A percentile compares a stretch with the other conserved stretches of the same genome.
phyloP scores from a whole-genome alignment of 2,113 vertebrate genomes.

The Phodopus roborovskii region DNA sequence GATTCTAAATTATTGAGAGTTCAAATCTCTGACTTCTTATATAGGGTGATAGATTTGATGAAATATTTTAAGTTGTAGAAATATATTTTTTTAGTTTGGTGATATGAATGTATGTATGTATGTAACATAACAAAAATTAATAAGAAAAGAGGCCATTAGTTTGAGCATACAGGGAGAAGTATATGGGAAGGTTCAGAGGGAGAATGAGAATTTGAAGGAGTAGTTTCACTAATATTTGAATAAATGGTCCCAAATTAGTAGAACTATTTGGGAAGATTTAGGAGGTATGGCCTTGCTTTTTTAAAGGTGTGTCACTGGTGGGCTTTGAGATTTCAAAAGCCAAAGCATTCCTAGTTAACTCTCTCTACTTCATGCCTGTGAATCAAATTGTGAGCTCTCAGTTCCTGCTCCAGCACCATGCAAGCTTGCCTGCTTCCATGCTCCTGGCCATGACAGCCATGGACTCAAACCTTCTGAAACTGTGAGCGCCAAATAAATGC shows the following conservation, averaged over 20 bases:
- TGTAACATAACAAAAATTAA: not conserved
- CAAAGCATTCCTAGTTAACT: not conserved
- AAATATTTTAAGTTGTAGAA: conserved; percentile 76
- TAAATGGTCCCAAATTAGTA: not conserved
- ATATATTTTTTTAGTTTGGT: not conserved
- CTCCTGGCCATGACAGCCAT: not conserved
- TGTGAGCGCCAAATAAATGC: not conserved
- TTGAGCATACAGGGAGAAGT: not conserved
- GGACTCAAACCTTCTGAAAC: not conserved
- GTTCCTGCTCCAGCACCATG: not conserved
- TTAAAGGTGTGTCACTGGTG: not conserved
- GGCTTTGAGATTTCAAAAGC: not conserved
- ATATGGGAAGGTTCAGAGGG: no score
- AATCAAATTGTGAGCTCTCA: not conserved
- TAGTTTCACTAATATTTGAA: not conserved
- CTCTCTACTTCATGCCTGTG: not conserved
- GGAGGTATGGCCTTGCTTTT: not conserved
- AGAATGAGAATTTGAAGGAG: not conserved
- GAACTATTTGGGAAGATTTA: not conserved
- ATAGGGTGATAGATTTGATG: conserved; percentile 75
- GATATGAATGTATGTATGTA: not conserved
- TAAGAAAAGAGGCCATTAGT: not conserved
- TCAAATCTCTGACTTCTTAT: conserved; percentile 44
- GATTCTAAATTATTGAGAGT: conserved; percentile 39
- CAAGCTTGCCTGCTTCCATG: not conserved